Conservation (phyloP, 1,140 invertebrate species). For the Brachionus rotundiformis region DNA sequence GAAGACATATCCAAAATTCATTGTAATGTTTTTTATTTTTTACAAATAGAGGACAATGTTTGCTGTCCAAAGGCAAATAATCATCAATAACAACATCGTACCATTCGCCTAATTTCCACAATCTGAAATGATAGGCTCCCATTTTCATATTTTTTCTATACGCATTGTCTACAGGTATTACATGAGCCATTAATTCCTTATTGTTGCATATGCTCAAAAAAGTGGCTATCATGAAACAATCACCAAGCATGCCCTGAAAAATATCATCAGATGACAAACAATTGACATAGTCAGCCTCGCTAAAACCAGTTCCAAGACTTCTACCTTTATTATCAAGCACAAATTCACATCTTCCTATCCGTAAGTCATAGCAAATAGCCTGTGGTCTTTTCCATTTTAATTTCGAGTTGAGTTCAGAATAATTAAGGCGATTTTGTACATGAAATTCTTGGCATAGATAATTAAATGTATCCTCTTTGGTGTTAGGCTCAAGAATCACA, state of each 20-base stretch:
- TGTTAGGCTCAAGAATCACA: neutral
- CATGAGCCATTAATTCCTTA: neutral
- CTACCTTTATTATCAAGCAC: neutral
- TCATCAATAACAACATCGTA: constrained; percentile 76
- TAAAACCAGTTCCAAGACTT: neutral
- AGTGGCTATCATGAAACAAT: constrained; percentile 50
- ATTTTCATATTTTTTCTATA: constrained; percentile 51
- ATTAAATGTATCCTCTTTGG: neutral
- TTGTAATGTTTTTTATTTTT: constrained; percentile 16
- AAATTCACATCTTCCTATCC: neutral
- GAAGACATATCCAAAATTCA: constrained; percentile 50
- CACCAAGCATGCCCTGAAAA: constrained; percentile 25
- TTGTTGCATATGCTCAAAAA: constrained; percentile 26
- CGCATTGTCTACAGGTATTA: constrained; percentile 27
- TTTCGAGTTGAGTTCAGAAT: neutral
- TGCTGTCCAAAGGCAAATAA: constrained; percentile 68
- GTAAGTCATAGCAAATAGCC: constrained; percentile 13
- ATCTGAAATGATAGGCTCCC: constrained; percentile 69
- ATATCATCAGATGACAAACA: constrained; percentile 31
- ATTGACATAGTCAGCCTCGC: neutral
- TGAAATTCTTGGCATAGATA: neutral
- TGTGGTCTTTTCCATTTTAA: constrained; percentile 39
- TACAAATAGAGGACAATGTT: neutral
- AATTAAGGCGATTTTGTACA: neutral
- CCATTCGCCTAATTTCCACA: constrained; percentile 78